phyloP scores from a whole-genome alignment of 1,140 invertebrate genomes.

The Dreissena polymorpha region DNA sequence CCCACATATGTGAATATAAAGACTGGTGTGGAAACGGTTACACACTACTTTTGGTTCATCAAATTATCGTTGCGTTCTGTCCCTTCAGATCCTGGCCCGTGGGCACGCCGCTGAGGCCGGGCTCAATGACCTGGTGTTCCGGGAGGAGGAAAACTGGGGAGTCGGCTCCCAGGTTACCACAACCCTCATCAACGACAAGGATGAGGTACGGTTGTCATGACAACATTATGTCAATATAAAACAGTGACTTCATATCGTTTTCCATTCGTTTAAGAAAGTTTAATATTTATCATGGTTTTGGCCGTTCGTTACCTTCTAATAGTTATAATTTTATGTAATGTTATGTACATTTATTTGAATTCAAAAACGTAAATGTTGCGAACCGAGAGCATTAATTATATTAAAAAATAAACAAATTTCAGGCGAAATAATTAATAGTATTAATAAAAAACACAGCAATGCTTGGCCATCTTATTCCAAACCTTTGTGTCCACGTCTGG shows the following conservation, averaged over 20 bases:
- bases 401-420: too few species aligned
- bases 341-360: too few species aligned
- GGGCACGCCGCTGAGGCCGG: slow-evolving; percentile 61
- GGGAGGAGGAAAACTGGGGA: slow-evolving; percentile 71
- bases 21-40: neutral
- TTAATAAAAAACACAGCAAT: too few species aligned
- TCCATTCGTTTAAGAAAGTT: neutral
- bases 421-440: too few species aligned
- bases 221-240: neutral
- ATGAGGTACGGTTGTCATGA: slow-evolving; percentile 64
- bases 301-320: neutral
- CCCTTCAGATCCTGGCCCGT: slow-evolving; percentile 65
- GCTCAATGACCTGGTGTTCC: slow-evolving; percentile 71
- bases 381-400: too few species aligned
- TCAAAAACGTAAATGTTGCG: too few species aligned
- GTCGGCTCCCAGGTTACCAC: slow-evolving; percentile 71
- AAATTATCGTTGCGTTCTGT: neutral
- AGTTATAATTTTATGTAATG: neutral
- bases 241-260: neutral
- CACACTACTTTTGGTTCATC: neutral
- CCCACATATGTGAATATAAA: neutral
- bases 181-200: slow-evolving; percentile 68
- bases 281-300: neutral
- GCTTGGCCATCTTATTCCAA: too few species aligned
- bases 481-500: too few species aligned